Conservation (phyloP, 2,113 vertebrate genomes). For the Regulus satrapa region DNA sequence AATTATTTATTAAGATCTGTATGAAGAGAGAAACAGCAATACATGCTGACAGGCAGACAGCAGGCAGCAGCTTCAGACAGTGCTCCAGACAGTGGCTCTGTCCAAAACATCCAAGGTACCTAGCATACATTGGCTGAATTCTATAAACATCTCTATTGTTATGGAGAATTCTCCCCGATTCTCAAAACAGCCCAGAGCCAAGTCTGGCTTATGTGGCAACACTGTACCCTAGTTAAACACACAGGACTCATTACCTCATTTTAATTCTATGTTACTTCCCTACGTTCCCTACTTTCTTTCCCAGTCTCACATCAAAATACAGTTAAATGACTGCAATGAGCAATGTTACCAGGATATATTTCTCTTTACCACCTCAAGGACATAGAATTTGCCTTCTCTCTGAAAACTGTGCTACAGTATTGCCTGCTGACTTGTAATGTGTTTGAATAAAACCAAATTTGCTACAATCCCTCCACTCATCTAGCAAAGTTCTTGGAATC, state of each 20-base stretch:
- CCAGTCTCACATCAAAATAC: background rate
- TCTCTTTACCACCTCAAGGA: background rate
- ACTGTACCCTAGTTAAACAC: background rate
- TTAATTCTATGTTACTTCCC: background rate
- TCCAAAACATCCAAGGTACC: too few relatives aligned
- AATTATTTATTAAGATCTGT: too few relatives aligned
- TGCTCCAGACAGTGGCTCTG: too few relatives aligned
- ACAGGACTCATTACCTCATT: background rate
- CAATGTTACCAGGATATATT: background rate
- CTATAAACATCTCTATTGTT: too few relatives aligned
- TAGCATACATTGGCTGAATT: too few relatives aligned
- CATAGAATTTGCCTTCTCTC: background rate
- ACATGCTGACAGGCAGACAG: too few relatives aligned
- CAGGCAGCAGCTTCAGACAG: too few relatives aligned
- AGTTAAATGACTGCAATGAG: background rate
- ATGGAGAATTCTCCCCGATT: too few relatives aligned
- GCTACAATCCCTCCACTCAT: rapidly evolving
- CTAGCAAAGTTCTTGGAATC: background rate
- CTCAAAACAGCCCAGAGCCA: too few relatives aligned
- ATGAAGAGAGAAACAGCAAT: too few relatives aligned
- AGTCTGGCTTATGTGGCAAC: too few relatives aligned
- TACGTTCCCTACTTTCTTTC: too few relatives aligned
- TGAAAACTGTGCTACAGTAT: background rate
- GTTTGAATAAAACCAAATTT: background rate
- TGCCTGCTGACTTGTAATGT: background rate